Evolutionary conservation across 1,140 invertebrate species (phyloP).

Genomic region (Hyles euphorbiae): DNA sequence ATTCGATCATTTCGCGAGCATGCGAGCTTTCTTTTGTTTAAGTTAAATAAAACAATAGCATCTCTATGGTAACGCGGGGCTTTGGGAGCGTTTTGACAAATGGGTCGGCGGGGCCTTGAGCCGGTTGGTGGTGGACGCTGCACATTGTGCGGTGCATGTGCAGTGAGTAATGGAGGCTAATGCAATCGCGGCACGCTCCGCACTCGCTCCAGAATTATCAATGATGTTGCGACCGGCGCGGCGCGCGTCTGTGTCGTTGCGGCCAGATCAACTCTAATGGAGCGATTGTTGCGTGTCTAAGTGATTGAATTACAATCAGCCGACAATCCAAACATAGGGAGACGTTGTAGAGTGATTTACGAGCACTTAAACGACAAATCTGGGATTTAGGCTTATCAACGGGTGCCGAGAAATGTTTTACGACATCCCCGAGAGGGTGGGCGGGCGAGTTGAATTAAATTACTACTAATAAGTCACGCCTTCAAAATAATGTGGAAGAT

Average conservation of each 20-base stretch:
- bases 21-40: too few relatives aligned
- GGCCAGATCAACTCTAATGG: too few relatives aligned
- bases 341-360: conserved; percentile 2
- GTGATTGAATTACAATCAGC: too few relatives aligned
- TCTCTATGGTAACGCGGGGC: conserved; percentile 3
- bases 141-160: not conserved
- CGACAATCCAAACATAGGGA: not conserved
- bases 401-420: conserved; percentile 9
- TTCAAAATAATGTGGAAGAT: too few relatives aligned
- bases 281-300: too few relatives aligned
- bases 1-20: too few relatives aligned
- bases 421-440: conserved; percentile 1
- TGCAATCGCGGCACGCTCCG: conserved; percentile 12
- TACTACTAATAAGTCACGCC: too few relatives aligned
- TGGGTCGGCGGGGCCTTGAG: conserved; percentile 15
- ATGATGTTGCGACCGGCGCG: not conserved
- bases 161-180: conserved; percentile 15
- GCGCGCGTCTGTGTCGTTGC: too few relatives aligned
- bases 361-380: conserved; percentile 11
- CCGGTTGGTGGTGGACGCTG: not conserved
- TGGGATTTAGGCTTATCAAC: conserved; percentile 17
- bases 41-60: not conserved
- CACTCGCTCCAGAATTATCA: conserved; percentile 14
- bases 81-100: conserved; percentile 13
- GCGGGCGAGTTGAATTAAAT: too few relatives aligned